These are phyloP conservation scores for Drosophila orosa DNA, from an alignment of 1,140 invertebrate genomes.

Conservation along the genomic window DNA sequence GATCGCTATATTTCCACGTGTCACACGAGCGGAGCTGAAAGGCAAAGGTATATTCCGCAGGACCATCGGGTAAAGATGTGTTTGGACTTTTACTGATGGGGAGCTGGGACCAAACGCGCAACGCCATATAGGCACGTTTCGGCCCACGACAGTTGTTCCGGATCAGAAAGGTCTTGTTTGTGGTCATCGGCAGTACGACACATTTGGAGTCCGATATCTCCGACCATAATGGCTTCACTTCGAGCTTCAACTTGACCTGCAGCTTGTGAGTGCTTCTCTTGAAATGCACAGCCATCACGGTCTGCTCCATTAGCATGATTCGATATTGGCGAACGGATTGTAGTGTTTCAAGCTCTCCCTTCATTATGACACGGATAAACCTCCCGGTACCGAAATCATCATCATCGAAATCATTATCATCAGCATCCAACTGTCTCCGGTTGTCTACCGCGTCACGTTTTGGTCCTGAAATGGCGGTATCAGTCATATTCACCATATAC, in stretches of 20 bases:
- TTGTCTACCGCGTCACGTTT: neutral
- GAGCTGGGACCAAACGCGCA: slow-evolving; percentile 4
- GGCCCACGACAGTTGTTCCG: slow-evolving; percentile 36
- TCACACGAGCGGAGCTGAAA: slow-evolving; percentile 55
- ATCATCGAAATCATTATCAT: no score
- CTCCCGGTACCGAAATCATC: no score
- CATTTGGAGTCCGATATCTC: slow-evolving; percentile 16
- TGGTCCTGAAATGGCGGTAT: neutral
- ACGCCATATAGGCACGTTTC: slow-evolving; percentile 31
- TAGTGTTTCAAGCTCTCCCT: neutral
- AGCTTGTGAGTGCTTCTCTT: slow-evolving; percentile 17
- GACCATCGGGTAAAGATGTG: slow-evolving; percentile 15
- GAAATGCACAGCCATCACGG: slow-evolving; percentile 48
- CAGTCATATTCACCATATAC: neutral
- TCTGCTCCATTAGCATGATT: slow-evolving; percentile 8
- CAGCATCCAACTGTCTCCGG: neutral
- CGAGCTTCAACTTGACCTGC: slow-evolving; percentile 16
- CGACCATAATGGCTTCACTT: slow-evolving; percentile 5
- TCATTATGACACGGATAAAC: neutral
- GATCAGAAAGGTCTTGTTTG: slow-evolving; percentile 24
- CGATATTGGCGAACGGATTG: slow-evolving; percentile 38
- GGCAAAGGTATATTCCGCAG: slow-evolving; percentile 26
- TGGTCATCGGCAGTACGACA: neutral
- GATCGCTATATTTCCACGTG: slow-evolving; percentile 33
- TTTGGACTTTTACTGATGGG: neutral